Evolutionary conservation across 2,113 vertebrate genomes (phyloP).

Genomic region (Arizona elegans): DNA sequence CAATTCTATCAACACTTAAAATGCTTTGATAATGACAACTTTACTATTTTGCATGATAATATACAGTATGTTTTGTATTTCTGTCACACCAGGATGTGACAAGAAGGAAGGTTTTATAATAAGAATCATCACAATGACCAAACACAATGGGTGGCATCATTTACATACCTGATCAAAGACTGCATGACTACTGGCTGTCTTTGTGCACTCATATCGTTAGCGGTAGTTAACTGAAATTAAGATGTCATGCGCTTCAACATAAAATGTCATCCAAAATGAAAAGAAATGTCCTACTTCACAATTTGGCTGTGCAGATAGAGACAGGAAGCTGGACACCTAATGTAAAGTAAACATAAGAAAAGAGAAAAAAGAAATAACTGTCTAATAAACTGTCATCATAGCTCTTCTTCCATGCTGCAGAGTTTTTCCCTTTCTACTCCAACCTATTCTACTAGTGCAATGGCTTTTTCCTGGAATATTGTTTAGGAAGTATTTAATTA

Average conservation of each 20-base stretch:
- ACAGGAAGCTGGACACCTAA: neutral
- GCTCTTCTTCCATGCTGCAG: neutral
- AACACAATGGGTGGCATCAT: constrained; percentile 54
- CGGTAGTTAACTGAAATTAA: constrained; percentile 65
- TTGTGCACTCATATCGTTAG: constrained; percentile 27
- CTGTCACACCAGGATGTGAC: constrained; percentile 33
- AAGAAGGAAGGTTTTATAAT: constrained; percentile 29
- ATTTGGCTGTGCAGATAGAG: constrained; percentile 22
- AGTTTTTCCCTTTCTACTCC: neutral
- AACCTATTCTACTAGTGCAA: neutral
- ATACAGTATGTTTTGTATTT: constrained; percentile 30
- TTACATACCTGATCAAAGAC: constrained; percentile 51
- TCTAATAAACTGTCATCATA: neutral
- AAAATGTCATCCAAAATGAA: constrained; percentile 58
- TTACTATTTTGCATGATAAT: constrained; percentile 29
- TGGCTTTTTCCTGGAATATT: neutral
- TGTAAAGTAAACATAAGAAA: constrained; percentile 10
- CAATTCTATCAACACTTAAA: constrained; percentile 2
- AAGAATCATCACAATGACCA: constrained; percentile 45
- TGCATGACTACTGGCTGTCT: constrained; percentile 38
- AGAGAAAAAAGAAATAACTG: neutral
- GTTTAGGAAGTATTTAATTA: neutral
- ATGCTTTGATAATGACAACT: constrained; percentile 13
- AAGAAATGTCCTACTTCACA: constrained; percentile 36
- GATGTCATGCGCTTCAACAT: constrained; percentile 59